Evolutionary conservation across 1,140 invertebrate genomes (phyloP).

Genomic region (Aphaenogaster floridana): DNA sequence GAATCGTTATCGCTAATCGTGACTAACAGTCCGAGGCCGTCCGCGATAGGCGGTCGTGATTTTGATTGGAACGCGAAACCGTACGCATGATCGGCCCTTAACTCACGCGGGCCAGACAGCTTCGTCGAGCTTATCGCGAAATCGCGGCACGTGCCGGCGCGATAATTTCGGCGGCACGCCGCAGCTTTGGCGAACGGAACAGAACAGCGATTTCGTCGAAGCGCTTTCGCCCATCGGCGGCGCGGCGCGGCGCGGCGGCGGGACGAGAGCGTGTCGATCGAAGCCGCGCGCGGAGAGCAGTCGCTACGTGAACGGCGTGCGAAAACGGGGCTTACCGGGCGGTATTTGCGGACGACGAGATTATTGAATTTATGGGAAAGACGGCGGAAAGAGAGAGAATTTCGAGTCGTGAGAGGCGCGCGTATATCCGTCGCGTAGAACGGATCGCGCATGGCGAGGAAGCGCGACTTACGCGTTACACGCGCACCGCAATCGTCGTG

Average conservation of each 20-base stretch:
- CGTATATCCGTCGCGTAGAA: not conserved
- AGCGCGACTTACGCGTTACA: constrained; percentile 35
- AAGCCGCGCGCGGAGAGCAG: constrained; percentile 46
- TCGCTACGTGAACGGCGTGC: constrained; percentile 59
- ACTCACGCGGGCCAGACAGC: constrained; percentile 38
- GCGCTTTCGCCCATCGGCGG: constrained; percentile 43
- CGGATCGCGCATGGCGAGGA: constrained; percentile 3
- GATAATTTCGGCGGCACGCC: constrained; percentile 61
- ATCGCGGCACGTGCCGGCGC: constrained; percentile 57
- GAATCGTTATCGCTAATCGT: constrained; percentile 10
- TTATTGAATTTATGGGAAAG: constrained; percentile 73
- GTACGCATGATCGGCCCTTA: constrained; percentile 66
- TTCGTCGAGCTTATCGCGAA: constrained; percentile 47
- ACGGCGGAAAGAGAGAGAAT: constrained; percentile 42
- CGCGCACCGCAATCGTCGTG: not conserved
- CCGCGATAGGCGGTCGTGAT: not conserved
- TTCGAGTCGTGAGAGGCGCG: not conserved
- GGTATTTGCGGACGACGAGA: constrained; percentile 62
- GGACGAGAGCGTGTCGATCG: constrained; percentile 45
- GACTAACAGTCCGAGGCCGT: not conserved
- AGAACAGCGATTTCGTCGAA: constrained; percentile 54
- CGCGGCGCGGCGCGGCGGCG: not conserved
- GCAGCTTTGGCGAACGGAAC: constrained; percentile 45
- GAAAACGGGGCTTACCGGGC: constrained; percentile 48
- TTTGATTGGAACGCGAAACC: constrained; percentile 34